Evolutionary conservation across 2,888 invertebrate genomes (phyloP), one percentile per base, ranked within the genome.

Genomic region (Patella depressa): DNA sequence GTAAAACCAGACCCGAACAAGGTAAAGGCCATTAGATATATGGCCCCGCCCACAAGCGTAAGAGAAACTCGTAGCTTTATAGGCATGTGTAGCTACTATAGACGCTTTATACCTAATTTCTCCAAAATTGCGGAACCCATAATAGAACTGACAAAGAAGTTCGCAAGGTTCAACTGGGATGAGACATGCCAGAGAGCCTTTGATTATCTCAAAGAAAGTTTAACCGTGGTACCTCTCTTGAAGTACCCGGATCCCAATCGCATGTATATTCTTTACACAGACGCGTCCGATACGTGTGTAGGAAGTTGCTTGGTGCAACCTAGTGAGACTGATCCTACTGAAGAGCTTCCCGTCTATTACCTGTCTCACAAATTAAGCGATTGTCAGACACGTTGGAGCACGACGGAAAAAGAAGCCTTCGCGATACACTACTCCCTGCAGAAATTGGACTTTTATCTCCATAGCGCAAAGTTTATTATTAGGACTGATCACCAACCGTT

Each of bases 51-150:
- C 14, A 71, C 45, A 0, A 73, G 69, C 19, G 81, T 81, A 9
- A 76, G 73, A 29, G 82, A 82, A 72, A 78, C 82, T 14, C 45
- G 82, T 15, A 55, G 73, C 5, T 81, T 82, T 72, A 74, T 84
- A 7, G 84, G 84, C 14, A 81, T 84, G 81, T 77, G 72, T 34
- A 78, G 76, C 17, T 83, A 81, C 45, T 82, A 83, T 53, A 24
- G 81, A 12, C 53, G 82, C 15, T 83, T 79, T 45, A 76, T 82
- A 34, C 81, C 81, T 5, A 78, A 81, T 57, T 82, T 80, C 55
- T 77, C 74, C 4, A 72, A 72, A 59, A 79, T 81, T 69, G 78
- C 81, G 3, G 78, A 79, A 79, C 81, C 80, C 1, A 7, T 83
- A 9, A 71, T 79, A 2, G 12, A 71, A 9, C 65, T 81, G 0